Conservation (phyloP, 2,113 vertebrate genomes). For the Hylia prasina region DNA sequence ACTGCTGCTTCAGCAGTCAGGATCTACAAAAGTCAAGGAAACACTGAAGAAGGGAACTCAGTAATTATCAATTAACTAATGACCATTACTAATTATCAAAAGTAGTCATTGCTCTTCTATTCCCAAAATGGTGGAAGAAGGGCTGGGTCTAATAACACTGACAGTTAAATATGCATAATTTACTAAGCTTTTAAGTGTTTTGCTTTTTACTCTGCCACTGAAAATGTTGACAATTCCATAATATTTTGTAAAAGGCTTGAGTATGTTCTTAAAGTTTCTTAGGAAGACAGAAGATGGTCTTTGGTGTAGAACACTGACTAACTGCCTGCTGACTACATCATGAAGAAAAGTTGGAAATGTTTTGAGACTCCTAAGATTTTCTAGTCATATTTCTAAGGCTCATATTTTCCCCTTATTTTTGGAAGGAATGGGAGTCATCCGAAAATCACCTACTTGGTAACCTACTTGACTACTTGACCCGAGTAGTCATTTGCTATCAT, state of each 20-base stretch:
- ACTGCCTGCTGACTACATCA: not conserved
- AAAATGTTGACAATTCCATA: not conserved
- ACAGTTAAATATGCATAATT: not conserved
- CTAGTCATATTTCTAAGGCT: not conserved
- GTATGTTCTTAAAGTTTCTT: not conserved
- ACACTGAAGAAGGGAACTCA: not conserved
- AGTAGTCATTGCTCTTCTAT: not conserved
- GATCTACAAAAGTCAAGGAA: not conserved
- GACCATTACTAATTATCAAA: not conserved
- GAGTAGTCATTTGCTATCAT: not conserved
- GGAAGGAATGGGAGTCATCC: not conserved
- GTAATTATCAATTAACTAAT: not conserved
- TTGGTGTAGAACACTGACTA: not conserved
- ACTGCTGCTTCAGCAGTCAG: not conserved
- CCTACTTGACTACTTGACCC: not conserved
- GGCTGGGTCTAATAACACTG: not conserved
- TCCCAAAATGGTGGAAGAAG: not conserved
- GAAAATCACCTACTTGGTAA: not conserved
- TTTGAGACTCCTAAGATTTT: not conserved
- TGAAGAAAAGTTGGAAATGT: not conserved
- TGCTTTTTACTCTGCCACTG: not conserved
- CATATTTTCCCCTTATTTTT: not conserved
- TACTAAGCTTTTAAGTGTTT: not conserved
- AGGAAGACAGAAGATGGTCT: not conserved
- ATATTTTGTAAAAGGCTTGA: not conserved